Base-by-base conservation (phyloP, 2,113 vertebrate species). In the Dendrocopos noguchii region DNA sequence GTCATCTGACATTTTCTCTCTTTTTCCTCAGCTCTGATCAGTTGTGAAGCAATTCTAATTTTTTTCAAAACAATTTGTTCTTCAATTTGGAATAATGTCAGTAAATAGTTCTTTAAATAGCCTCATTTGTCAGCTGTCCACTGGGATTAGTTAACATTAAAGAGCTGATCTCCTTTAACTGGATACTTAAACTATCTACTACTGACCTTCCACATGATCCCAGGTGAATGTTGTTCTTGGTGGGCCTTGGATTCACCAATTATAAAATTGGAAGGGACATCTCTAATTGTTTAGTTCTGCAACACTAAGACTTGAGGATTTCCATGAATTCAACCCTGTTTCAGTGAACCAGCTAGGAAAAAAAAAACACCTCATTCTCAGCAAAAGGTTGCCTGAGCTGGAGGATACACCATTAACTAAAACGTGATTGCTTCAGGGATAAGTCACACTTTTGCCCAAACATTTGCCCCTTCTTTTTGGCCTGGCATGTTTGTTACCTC, bases 71-170 rank as follows among this genome's bases (percentile, higher is more conserved):
- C 84, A 85, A 81, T 94, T 94, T 85, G 73, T 85, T 92, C 90
- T 94, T 94, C 79, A 78, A 39, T 90, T 93, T 92, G 79, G 68
- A 90, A 85, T 92, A 94, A 93, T 65, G 65, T 68, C 82, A 91
- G 90, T 92, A 94, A 94, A 94, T 90, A 90, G 82, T 88, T 91
- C 91, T 91, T 96, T 85, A 90, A 91, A 94, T 92, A 90, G 76
- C 44, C 82, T 94, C 57, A 79, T 96, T 96, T 94, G 90, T 92
- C 91, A 94, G 82, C 81, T 90, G 76, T 91, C 84, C 85, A 33
- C 55, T 90, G 70, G 68, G 79, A 90, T 91, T 91, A 93, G 82
- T 91, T 94, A 93, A 89, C 84, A 80, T 90, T 93, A 78, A 90
- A 88, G 50, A 91, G 47, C 20, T 87, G 60, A 87, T 85, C 61